Evolutionary conservation across 2,888 invertebrate species (phyloP).

Genomic region (Drepana falcataria): DNA sequence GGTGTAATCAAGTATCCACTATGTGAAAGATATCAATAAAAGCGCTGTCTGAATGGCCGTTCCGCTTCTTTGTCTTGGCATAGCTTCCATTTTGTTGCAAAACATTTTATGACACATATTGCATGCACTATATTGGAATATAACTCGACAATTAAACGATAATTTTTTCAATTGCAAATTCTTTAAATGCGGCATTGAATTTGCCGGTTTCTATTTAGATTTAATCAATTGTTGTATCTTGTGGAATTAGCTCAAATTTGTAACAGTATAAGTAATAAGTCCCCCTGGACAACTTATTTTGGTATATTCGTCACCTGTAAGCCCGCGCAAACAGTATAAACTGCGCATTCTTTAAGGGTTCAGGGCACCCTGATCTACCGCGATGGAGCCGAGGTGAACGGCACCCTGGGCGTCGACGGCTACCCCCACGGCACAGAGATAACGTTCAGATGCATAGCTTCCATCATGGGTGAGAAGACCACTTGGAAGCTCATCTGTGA

Average conservation of each 20-base stretch:
- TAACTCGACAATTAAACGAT: constrained; percentile 3
- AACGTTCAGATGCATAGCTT: constrained; percentile 89
- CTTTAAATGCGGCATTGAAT: no score
- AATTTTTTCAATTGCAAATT: no score
- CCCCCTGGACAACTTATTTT: no score
- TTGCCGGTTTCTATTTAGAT: no score
- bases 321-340: neutral
- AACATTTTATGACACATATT: constrained; percentile 45
- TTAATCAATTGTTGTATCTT: constrained; percentile 2
- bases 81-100: constrained; percentile 66
- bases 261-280: neutral
- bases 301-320: no score
- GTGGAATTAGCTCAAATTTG: constrained; percentile 13
- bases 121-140: constrained; percentile 42
- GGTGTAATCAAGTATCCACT: constrained; percentile 8
- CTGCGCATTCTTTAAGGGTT: constrained; percentile 65
- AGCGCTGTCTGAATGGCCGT: constrained; percentile 61
- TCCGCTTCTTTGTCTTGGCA: constrained; percentile 73
- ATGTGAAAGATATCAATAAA: constrained; percentile 17
- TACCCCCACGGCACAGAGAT: constrained; percentile 91
- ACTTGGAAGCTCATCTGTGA: constrained; percentile 92
- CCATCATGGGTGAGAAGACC: constrained; percentile 88
- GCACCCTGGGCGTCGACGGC: constrained; percentile 80
- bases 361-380: constrained; percentile 88
- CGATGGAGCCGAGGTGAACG: constrained; percentile 83